These are phyloP conservation scores for Malthinus seriepunctatus DNA, from an alignment of 2,888 invertebrate species.

Conservation along the genomic window DNA sequence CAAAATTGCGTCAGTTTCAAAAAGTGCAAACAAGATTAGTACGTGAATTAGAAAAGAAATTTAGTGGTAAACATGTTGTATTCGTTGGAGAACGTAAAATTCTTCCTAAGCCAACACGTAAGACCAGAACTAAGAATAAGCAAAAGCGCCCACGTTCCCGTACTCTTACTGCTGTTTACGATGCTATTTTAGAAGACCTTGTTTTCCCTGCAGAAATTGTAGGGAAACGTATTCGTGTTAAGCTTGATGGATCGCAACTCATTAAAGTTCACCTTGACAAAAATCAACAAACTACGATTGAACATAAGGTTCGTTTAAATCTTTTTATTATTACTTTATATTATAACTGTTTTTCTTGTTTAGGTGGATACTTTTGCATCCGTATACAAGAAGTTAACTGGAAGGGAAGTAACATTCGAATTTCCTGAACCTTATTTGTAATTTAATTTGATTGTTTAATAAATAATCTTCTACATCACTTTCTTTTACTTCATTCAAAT, in stretches of 20 bases:
- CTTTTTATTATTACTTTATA: conserved; percentile 12
- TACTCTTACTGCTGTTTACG: conserved; percentile 96
- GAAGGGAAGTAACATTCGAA: conserved; percentile 98
- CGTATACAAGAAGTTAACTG: conserved; percentile 98
- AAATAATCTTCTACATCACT: too few relatives aligned
- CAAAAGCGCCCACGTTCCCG: conserved; percentile 79
- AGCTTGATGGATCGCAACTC: conserved; percentile 93
- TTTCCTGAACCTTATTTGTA: conserved; percentile 98
- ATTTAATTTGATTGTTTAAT: conserved; percentile 39
- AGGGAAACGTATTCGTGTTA: conserved; percentile 95
- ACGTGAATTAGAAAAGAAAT: conserved; percentile 98
- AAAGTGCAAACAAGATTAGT: conserved; percentile 96
- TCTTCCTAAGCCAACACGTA: conserved; percentile 95
- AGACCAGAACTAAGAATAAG: conserved; percentile 80
- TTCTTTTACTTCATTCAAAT: too few relatives aligned
- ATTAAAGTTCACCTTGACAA: conserved; percentile 98
- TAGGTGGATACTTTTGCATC: conserved; percentile 98
- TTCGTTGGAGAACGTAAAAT: conserved; percentile 98
- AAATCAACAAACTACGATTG: conserved; percentile 98
- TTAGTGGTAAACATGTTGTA: conserved; percentile 98
- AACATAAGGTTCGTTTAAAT: conserved; percentile 83
- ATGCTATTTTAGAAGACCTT: conserved; percentile 95
- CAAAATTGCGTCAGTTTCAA: conserved; percentile 96
- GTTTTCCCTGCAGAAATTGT: conserved; percentile 99
- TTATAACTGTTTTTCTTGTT: conserved; percentile 48